Evolutionary conservation across 2,113 vertebrate species (phyloP), one percentile per base, ranked within the genome.

Genomic region (Onychostruthus taczanowskii): DNA sequence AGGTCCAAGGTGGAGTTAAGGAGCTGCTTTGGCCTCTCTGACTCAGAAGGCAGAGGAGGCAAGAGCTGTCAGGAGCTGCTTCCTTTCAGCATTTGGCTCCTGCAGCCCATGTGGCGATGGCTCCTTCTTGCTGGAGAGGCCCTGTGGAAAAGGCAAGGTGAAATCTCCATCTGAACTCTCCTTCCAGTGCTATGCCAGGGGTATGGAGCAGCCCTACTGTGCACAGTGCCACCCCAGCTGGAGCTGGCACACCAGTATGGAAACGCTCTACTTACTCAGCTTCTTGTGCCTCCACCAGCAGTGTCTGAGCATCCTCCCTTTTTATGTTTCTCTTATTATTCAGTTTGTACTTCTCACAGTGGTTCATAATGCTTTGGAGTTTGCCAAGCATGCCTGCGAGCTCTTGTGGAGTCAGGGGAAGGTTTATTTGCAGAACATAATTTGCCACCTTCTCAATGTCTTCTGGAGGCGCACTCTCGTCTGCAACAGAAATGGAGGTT

Each of bases 381-480:
- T 98, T 97, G 52, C 94, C 56, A 80, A 98, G 97, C 97, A 98
- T 96, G 43, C 90, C 81, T 3, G 18, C 96, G 85, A 99, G 97
- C 66, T 98, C 97, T 90, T 85, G 96, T 4, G 97, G 96, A 13
- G 97, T 97, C 35, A 68, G 59, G 33, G 98, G 97, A 69, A 99
- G 87, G 61, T 97, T 97, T 95, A 99, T 98, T 43, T 94, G 96
- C 89, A 99, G 96, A 35, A 99, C 98, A 5, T 72, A 92, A 77
- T 93, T 98, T 41, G 98, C 98, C 90, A 99, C 95, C 77, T 98
- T 99, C 84, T 99, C 98, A 26, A 98, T 98, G 90, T 99, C 98
- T 85, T 98, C 98, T 35, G 98, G 97, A 86, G 97, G 96, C 53
- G 94, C 95, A 2, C 94, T 96, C 74, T 99, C 98, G 92, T 98